Conservation (phyloP, 2,888 invertebrate species). For the Brenthis daphne region DNA sequence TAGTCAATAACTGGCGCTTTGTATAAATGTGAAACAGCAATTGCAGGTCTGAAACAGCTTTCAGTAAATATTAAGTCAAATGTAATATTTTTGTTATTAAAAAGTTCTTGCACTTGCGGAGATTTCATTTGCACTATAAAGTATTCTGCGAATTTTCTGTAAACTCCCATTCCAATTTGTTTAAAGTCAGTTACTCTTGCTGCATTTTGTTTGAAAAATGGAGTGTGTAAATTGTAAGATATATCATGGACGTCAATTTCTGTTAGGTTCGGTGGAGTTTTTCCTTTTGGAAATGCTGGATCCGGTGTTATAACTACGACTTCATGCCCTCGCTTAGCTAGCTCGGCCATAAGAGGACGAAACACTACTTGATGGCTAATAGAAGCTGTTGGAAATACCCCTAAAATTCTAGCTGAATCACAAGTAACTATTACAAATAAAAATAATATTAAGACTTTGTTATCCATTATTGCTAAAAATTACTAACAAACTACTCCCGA, state of each 20-base stretch:
- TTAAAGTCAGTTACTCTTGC: neutral
- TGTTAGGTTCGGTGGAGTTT: conserved; percentile 49
- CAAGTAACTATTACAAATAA: conserved; percentile 1
- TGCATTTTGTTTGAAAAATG: neutral
- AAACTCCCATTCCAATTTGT: neutral
- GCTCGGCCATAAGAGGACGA: conserved; percentile 53
- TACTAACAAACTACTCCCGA: conserved; percentile 1
- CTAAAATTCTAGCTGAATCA: conserved; percentile 52
- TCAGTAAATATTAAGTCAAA: conserved; percentile 52
- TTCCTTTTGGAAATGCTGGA: conserved; percentile 51
- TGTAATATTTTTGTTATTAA: conserved; percentile 27
- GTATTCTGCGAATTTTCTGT: neutral
- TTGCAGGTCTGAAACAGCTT: conserved; percentile 39
- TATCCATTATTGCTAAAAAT: neutral
- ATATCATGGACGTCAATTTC: conserved; percentile 55
- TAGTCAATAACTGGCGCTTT: conserved; percentile 49
- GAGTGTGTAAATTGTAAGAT: conserved; percentile 5
- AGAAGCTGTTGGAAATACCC: conserved; percentile 52
- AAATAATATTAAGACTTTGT: conserved; percentile 4
- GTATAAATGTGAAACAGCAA: conserved; percentile 45
- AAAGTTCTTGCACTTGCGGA: conserved; percentile 26
- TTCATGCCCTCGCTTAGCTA: conserved; percentile 60
- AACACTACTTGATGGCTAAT: conserved; percentile 54
- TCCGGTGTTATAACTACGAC: conserved; percentile 57
- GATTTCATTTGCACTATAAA: conserved; percentile 23